Base-by-base conservation (phyloP, 2,113 vertebrate species). In the Triplophysa siluroides region DNA sequence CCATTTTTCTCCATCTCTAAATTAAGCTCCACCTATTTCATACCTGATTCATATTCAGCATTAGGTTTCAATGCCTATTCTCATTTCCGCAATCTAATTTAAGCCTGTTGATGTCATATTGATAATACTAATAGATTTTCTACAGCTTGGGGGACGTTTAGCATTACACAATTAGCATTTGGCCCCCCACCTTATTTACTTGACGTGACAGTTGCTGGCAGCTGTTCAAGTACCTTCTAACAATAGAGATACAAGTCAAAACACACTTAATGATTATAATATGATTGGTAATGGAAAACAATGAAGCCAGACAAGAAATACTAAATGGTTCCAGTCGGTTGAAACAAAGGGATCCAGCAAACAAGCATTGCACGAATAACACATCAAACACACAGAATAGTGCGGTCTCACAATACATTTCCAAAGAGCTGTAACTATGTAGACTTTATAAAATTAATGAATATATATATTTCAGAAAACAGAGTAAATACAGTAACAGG, bases 141-240 rank as follows among this genome's bases (percentile, higher is more conserved):
- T 60, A 23, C 54, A 73, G 64, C 54, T 26, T 38, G 26, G 52
- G 47, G 18, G 54, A 45, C 24, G 24, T 63, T 52, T 68, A 50
- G n/a, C 67, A 26, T 54, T 63, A 60, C 69, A 78, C 43, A 63
- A 56, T 75, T 61, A 26, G 41, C 62, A 60, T 26, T 71, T 80
- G 65, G 50, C 43, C 29, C 23, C 23, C 52, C 50, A 78, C 45
- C 29, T 79, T 68, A 79, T 83, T 83, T 66, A 54, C 52, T 74
- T 11, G 47, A 70, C 58, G 13, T 61, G 58, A 58, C 23, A 66
- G 77, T 38, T 38, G 33, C 54, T 68, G 26, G 52, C 38, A 56
- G 72, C 38, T 24, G 63, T 61, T 75, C 41, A 61, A 38, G 47
- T 23, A 61, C 50, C 50, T 52, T 38, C 56, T 61, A 64, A 26